Evolutionary conservation across 2,113 vertebrate species (phyloP).

Genomic region (Hippocampus mohnikei): DNA sequence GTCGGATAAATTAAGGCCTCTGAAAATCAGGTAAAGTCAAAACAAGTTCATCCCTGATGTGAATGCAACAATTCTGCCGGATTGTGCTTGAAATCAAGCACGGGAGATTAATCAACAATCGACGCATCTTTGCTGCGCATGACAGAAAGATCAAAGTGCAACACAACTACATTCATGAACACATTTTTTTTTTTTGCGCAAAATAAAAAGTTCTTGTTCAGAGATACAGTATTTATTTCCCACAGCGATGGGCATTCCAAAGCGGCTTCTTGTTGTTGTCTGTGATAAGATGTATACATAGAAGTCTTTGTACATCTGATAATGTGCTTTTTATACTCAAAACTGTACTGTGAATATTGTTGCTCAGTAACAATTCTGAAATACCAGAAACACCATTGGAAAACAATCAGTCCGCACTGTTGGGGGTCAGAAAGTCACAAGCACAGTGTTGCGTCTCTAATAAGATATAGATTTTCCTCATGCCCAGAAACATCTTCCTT

Average conservation of each 20-base stretch:
- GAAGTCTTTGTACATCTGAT: not conserved
- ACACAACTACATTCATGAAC: not conserved
- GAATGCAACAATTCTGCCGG: not conserved
- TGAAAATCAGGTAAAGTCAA: not conserved
- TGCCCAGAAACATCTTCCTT: conserved; percentile 18
- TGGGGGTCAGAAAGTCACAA: conserved; percentile 35
- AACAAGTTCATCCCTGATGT: not conserved
- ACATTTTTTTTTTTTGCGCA: too few relatives aligned
- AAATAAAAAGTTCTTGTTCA: not conserved
- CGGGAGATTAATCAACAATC: not conserved
- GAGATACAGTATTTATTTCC: not conserved
- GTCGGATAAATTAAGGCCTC: not conserved
- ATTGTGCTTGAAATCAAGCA: conserved; percentile 3
- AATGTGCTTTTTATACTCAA: not conserved
- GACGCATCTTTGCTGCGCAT: not conserved
- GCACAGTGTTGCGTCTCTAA: conserved; percentile 32
- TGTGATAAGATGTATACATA: not conserved
- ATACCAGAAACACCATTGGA: conserved; percentile 3
- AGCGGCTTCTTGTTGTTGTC: not conserved
- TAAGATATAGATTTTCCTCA: conserved; percentile 46
- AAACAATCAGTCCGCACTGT: conserved; percentile 23
- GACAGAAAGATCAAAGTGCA: not conserved
- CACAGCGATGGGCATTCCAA: not conserved
- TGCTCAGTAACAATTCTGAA: conserved; percentile 8
- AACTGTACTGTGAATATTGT: not conserved